phyloP scores from a whole-genome alignment of 2,888 invertebrate genomes.

The Acronicta leporina region DNA sequence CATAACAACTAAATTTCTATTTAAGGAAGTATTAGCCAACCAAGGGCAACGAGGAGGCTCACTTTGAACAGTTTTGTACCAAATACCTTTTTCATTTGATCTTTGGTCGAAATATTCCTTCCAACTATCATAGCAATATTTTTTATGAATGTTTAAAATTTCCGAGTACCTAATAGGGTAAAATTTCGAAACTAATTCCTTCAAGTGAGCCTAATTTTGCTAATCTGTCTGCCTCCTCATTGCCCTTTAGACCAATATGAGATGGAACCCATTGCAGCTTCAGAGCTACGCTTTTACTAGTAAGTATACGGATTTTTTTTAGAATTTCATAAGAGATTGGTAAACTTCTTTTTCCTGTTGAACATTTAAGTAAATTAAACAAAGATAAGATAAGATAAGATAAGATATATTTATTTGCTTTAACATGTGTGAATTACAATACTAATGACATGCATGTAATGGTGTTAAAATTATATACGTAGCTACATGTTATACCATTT shows the following conservation, averaged over 20 bases:
- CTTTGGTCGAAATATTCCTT: conserved; percentile 7
- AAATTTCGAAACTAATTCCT: neutral
- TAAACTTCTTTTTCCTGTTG: conserved; percentile 1
- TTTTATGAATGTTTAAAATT: conserved; percentile 1
- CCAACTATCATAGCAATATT: neutral
- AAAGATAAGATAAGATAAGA: too few species aligned
- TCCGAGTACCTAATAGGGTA: neutral
- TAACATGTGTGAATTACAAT: too few species aligned
- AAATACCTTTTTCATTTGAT: too few species aligned
- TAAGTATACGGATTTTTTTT: neutral
- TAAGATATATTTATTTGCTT: too few species aligned
- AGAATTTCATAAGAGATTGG: neutral
- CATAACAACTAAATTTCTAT: too few species aligned
- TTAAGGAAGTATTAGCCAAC: too few species aligned
- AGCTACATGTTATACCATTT: too few species aligned
- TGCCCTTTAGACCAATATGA: conserved; percentile 3
- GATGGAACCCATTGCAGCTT: conserved; percentile 7
- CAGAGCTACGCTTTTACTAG: neutral
- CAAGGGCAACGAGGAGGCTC: too few species aligned
- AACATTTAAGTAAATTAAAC: neutral
- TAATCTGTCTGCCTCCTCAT: too few species aligned
- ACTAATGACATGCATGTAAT: too few species aligned
- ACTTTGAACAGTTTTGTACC: too few species aligned
- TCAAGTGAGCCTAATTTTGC: neutral
- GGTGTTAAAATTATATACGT: too few species aligned